These are phyloP conservation scores for Brachyalestes nurse DNA, from an alignment of 2,797 vertebrate species.

Conservation along the genomic window DNA sequence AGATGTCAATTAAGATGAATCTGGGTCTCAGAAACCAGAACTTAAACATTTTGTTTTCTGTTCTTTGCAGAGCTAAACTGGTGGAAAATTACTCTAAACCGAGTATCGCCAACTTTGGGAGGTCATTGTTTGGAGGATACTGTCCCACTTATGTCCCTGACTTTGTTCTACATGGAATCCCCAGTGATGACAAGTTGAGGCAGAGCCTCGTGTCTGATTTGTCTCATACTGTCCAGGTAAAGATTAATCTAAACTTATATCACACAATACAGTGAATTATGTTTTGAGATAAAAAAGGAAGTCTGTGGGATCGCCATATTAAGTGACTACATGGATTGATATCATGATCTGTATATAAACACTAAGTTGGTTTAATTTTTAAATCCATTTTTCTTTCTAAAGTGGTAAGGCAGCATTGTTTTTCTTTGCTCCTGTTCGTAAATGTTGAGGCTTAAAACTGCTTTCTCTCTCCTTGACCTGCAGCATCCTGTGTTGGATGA, in stretches of 20 bases:
- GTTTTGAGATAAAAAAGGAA: background rate
- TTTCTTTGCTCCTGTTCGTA: background rate
- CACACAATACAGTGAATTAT: background rate
- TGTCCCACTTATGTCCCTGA: slow-evolving; percentile 96
- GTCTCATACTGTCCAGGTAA: slow-evolving; percentile 95
- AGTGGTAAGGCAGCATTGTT: background rate
- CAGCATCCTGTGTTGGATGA: slow-evolving; percentile 98
- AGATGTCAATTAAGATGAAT: too few relatives aligned
- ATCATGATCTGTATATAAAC: too few relatives aligned
- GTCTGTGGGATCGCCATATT: too few relatives aligned
- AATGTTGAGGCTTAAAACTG: background rate
- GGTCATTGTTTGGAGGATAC: slow-evolving; percentile 96
- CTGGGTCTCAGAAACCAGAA: too few relatives aligned
- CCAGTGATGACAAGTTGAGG: slow-evolving; percentile 90
- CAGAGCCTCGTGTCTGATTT: slow-evolving; percentile 91
- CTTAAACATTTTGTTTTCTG: background rate
- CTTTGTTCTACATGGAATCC: slow-evolving; percentile 95
- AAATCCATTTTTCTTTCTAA: background rate
- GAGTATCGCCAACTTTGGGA: slow-evolving; percentile 94
- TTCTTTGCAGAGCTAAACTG: slow-evolving; percentile 85
- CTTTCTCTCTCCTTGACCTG: slow-evolving; percentile 25
- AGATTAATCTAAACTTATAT: background rate
- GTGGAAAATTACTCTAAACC: slow-evolving; percentile 95
- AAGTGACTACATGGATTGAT: too few relatives aligned
- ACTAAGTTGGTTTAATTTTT: background rate